Evolutionary conservation across 2,113 vertebrate genomes (phyloP).

Genomic region (Hucho hucho): DNA sequence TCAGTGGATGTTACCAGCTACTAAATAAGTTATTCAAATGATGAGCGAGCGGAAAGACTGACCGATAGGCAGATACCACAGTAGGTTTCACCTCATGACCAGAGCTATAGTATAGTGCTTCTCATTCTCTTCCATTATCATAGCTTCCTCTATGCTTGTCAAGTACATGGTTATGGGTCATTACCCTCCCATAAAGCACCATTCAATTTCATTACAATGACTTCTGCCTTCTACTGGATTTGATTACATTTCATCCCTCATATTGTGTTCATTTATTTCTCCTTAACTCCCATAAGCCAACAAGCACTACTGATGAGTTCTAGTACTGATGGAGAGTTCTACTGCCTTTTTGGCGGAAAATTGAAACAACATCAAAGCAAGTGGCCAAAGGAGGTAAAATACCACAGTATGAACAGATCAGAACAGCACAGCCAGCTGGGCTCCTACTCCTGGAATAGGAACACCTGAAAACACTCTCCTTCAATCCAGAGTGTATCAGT

Average conservation of each 20-base stretch:
- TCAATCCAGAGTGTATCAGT: slow-evolving; percentile 12
- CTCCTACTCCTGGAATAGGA: not conserved
- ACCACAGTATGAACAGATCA: not conserved
- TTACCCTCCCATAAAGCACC: slow-evolving; percentile 35
- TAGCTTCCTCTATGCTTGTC: slow-evolving; percentile 25
- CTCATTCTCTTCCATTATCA: slow-evolving; percentile 18
- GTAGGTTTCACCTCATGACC: not conserved
- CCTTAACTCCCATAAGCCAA: not conserved
- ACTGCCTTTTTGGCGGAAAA: not conserved
- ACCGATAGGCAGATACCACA: not conserved
- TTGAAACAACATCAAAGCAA: slow-evolving; percentile 17
- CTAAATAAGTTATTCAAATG: slow-evolving; percentile 53
- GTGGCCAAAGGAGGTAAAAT: not conserved
- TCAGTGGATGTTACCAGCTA: slow-evolving; percentile 45
- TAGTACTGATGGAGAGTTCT: not conserved
- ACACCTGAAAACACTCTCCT: slow-evolving; percentile 39
- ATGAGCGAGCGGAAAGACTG: slow-evolving; percentile 22
- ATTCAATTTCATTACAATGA: slow-evolving; percentile 19
- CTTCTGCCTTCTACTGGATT: slow-evolving; percentile 26
- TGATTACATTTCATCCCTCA: slow-evolving; percentile 57
- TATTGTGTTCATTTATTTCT: slow-evolving; percentile 10
- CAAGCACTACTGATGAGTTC: not conserved
- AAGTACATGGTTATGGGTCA: slow-evolving; percentile 31
- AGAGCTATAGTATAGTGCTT: not conserved
- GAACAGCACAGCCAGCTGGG: not conserved